Evolutionary conservation across 2,888 invertebrate genomes (phyloP).

Genomic region (Epiperipatus broadwayi): DNA sequence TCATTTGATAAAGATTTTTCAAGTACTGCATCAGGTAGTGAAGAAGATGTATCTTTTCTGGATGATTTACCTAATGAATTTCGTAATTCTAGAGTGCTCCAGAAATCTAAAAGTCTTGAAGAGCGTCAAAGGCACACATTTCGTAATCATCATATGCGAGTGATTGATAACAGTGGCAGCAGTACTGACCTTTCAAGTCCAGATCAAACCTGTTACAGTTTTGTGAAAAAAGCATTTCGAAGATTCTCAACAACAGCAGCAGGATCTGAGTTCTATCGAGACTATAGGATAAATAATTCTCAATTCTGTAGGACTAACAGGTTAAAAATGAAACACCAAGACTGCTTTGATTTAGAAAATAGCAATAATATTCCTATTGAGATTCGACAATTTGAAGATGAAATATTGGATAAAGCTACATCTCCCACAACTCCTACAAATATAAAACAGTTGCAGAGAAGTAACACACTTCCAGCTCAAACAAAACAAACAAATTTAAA

Average conservation of each 20-base stretch:
- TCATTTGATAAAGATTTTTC: no score
- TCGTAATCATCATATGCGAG: slow-evolving; percentile 16
- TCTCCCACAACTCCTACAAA: no score
- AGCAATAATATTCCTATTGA: slow-evolving; percentile 68
- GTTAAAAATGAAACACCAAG: no score
- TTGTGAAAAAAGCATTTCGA: slow-evolving; percentile 64
- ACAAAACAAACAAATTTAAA: background rate
- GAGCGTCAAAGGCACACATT: slow-evolving; percentile 13
- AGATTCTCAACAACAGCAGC: slow-evolving; percentile 18
- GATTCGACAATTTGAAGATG: slow-evolving; percentile 48
- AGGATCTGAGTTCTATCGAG: no score
- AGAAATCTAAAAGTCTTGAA: background rate
- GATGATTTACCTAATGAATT: no score
- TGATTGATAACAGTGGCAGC: slow-evolving; percentile 29
- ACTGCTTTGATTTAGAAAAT: no score
- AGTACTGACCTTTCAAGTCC: slow-evolving; percentile 74
- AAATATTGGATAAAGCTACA: background rate
- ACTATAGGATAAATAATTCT: no score
- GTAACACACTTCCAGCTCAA: background rate
- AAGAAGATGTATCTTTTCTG: no score
- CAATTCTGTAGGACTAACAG: no score
- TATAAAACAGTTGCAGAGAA: no score
- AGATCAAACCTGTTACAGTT: slow-evolving; percentile 82
- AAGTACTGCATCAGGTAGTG: no score
- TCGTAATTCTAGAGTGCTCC: slow-evolving; percentile 1